Conservation (phyloP, 2,888 invertebrate species). For the Cryptocheilus praepositus region DNA sequence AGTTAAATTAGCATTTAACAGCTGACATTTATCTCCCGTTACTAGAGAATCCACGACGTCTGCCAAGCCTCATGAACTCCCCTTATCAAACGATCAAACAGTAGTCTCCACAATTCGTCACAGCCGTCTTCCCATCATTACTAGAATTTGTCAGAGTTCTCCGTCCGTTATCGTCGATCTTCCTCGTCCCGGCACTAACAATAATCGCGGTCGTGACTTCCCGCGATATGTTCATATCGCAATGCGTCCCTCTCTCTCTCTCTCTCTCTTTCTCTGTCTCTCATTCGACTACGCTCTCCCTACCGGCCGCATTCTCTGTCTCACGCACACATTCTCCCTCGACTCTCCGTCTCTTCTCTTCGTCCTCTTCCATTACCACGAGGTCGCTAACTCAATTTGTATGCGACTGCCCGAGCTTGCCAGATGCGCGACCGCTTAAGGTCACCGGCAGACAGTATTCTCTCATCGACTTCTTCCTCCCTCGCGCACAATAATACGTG, state of each 20-base stretch:
- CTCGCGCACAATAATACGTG: no score
- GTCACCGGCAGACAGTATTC: conserved; percentile 49
- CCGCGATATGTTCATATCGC: conserved; percentile 19
- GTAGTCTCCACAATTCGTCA: no score
- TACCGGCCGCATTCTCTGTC: conserved; percentile 17
- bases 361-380: conserved; percentile 62
- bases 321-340: conserved; percentile 28
- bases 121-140: no score
- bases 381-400: conserved; percentile 71
- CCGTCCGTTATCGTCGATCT: conserved; percentile 2
- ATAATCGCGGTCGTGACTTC: no score
- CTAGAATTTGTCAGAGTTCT: background rate
- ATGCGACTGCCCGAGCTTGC: conserved; percentile 67
- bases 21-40: no score
- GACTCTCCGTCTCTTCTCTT: conserved; percentile 21
- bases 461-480: conserved; percentile 2
- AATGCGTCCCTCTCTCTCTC: conserved; percentile 15
- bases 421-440: conserved; percentile 67
- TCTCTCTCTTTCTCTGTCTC: background rate
- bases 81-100: no score
- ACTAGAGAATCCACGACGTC: no score
- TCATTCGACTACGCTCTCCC: conserved; percentile 20
- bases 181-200: no score
- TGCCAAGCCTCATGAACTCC: no score
- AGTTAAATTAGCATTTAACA: no score